A percentile compares a stretch with the other conserved stretches of the same genome.
Evolutionary conservation across 2,113 vertebrate species (phyloP).

Genomic region (Heterocephalus glaber): DNA sequence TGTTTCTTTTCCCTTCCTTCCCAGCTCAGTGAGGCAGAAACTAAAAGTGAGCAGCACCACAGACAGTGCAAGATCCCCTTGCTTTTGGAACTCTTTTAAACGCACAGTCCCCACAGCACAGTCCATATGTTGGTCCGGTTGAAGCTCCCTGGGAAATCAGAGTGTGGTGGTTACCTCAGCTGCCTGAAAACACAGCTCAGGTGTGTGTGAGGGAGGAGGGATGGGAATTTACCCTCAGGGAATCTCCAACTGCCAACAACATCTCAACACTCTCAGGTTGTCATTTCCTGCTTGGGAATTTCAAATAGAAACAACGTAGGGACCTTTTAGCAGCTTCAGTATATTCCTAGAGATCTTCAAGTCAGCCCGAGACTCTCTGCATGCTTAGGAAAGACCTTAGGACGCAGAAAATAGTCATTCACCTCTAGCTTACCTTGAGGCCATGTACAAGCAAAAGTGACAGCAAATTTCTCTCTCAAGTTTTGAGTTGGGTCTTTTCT

Average conservation of each 20-base stretch:
- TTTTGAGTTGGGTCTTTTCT: slow-evolving; percentile 15
- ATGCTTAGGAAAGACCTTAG: not conserved
- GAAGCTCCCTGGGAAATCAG: not conserved
- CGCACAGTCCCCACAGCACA: not conserved
- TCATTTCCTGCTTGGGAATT: not conserved
- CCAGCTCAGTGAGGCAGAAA: not conserved
- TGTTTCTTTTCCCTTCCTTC: not conserved
- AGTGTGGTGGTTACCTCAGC: not conserved
- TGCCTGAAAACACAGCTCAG: not conserved
- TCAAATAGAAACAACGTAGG: not conserved
- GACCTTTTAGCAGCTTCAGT: not conserved
- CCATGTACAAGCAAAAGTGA: not conserved
- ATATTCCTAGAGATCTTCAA: not conserved
- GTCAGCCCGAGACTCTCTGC: not conserved
- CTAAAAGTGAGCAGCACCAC: not conserved
- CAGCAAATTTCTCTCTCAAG: not conserved
- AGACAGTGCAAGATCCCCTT: not conserved
- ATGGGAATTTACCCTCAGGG: not conserved
- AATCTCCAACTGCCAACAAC: not conserved
- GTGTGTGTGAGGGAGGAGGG: not conserved
- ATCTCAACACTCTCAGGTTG: not conserved
- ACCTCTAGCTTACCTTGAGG: not conserved
- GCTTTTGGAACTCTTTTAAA: not conserved
- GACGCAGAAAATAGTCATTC: not conserved
- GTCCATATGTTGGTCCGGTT: not conserved